Base-by-base conservation (phyloP, 2,797 vertebrate genomes). In the Enteromius viviparus region DNA sequence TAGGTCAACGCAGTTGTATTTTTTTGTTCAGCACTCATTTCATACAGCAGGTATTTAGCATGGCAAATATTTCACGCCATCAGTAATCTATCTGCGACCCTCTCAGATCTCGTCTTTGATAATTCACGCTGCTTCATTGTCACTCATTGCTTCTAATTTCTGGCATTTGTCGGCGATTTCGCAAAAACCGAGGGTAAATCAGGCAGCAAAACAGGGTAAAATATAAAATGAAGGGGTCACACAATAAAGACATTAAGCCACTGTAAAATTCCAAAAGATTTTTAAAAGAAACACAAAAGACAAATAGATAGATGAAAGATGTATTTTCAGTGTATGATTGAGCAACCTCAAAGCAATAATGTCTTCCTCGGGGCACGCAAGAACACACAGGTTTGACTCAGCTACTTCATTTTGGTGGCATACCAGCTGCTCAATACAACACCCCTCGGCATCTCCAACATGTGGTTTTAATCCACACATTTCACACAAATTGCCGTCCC, bases 391-490 rank as follows among this genome's bases (percentile, higher is more conserved):
- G 78, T 80, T 80, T 42, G n/a, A 37, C 45, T 42, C 80, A 71
- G 66, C 45, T 64, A 47, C 19, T 71, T 82, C 10, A 76, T 64
- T 81, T 85, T 64, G 66, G 74, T 85, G 51, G 64, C 88, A 81
- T 85, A 85, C 87, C 90, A 91, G 89, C 89, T 90, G 87, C 83
- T 89, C 60, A 60, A 83, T 86, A 83, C 85, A 84, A 83, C 45
- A 53, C 85, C 86, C 32, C 85, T 86, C 64, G 58, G 82, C 88
- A 86, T 84, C 83, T 69, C 40, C 82, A 92, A 92, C 92, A 93
- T 93, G 91, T 93, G 92, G 88, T 91, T 91, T 85, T 90, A 91
- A 92, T 93, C 91, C 86, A 76, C 47, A 66, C 85, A 76, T 87
- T 86, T 88, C 87, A 87, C 91, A 90, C 88, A 90, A 91, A 93